Conservation (phyloP, 2,888 invertebrate species). For the Epistrophe grossulariae region DNA sequence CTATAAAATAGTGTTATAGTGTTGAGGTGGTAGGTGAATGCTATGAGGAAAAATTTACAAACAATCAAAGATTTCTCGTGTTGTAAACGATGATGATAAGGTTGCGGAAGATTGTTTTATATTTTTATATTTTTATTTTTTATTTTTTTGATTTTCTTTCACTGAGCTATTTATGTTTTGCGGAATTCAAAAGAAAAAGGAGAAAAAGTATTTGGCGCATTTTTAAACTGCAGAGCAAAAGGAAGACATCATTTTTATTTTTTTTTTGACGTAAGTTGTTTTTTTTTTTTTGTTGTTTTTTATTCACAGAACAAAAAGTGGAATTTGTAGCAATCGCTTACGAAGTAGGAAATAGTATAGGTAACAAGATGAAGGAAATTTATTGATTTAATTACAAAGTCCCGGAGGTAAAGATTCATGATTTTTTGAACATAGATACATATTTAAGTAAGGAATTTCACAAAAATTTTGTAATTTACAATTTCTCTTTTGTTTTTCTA, state of each 20-base stretch:
- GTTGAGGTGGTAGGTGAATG: conserved; percentile 18
- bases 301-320: conserved; percentile 3
- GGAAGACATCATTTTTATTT: conserved; percentile 63
- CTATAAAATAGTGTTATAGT: background rate
- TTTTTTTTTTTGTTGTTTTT: background rate
- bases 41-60: conserved; percentile 50
- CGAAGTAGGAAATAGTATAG: conserved; percentile 40
- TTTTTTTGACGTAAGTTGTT: conserved; percentile 42
- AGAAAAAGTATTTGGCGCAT: conserved; percentile 56
- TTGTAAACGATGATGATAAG: conserved; percentile 46
- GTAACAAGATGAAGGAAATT: conserved; percentile 41
- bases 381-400: conserved; percentile 48
- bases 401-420: conserved; percentile 22
- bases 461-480: background rate
- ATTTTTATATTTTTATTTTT: no score
- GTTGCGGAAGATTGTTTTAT: conserved; percentile 56
- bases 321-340: conserved; percentile 64
- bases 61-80: conserved; percentile 59
- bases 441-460: background rate
- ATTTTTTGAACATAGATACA: background rate
- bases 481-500: background rate
- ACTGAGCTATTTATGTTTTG: conserved; percentile 58
- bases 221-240: conserved; percentile 43
- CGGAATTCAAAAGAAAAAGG: conserved; percentile 36
- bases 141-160: conserved; percentile 3